Conservation (phyloP, 2,797 vertebrate genomes). For the Nyctibius grandis region DNA sequence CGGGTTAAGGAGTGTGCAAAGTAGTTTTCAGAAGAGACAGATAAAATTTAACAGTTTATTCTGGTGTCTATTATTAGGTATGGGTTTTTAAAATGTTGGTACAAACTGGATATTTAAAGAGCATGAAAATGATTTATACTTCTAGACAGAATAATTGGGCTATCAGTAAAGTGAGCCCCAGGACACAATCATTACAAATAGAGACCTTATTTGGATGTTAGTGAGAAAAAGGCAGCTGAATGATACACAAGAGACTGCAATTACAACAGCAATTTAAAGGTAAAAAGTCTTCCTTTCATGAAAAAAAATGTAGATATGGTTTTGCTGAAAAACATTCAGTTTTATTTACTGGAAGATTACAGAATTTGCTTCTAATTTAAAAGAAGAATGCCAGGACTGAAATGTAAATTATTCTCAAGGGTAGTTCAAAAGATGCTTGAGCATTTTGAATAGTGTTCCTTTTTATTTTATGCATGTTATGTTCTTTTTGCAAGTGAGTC, state of each 20-base stretch:
- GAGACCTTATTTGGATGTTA: neutral
- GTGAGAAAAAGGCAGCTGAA: neutral
- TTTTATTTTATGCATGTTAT: neutral
- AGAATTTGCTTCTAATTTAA: neutral
- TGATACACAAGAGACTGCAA: neutral
- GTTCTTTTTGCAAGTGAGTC: neutral
- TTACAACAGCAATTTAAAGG: neutral
- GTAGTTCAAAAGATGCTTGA: neutral
- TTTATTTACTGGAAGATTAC: conserved; percentile 14
- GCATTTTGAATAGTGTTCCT: neutral
- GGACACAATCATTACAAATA: neutral
- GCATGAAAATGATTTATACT: neutral
- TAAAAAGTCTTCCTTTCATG: neutral
- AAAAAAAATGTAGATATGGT: neutral
- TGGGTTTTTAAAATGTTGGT: neutral
- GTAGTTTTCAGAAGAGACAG: neutral
- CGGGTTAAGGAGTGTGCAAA: neutral
- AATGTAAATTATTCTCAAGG: neutral
- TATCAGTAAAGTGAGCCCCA: neutral
- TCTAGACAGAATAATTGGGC: neutral
- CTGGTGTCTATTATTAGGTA: neutral
- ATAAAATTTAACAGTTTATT: neutral
- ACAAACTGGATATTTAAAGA: neutral
- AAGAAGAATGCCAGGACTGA: neutral
- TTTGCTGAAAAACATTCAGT: neutral